These are phyloP conservation scores for Cichlasoma orientale DNA, from an alignment of 2,797 vertebrate genomes.

Conservation along the genomic window DNA sequence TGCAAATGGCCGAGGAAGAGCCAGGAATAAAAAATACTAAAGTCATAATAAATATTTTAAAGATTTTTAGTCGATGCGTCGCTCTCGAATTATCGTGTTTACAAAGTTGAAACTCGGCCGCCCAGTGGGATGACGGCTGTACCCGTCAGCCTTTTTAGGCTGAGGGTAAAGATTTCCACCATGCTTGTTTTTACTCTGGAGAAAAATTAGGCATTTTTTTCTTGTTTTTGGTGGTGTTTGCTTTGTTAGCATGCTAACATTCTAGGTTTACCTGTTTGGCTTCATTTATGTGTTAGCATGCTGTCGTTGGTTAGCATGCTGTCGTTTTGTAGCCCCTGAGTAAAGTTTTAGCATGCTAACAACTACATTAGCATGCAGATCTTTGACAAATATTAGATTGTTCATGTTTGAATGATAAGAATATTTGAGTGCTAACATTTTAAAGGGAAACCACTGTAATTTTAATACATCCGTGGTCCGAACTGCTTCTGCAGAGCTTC, in stretches of 20 bases:
- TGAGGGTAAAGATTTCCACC: background rate
- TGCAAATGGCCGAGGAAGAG: too few species aligned
- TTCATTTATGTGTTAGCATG: too few species aligned
- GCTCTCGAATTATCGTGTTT: too few species aligned
- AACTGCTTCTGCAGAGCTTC: background rate
- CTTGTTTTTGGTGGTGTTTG: background rate
- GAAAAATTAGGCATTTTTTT: background rate
- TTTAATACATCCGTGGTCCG: background rate
- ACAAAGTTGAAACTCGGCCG: too few species aligned
- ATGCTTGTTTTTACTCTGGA: background rate
- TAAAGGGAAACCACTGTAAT: background rate
- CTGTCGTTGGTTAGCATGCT: conserved; percentile 28
- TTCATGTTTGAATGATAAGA: background rate
- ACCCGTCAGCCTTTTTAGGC: too few species aligned
- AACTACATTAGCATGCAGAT: conserved; percentile 37
- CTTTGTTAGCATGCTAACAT: background rate
- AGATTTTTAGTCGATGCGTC: too few species aligned
- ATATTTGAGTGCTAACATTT: background rate
- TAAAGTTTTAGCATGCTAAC: conserved; percentile 46
- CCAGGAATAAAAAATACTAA: too few species aligned
- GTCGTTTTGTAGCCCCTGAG: conserved; percentile 49
- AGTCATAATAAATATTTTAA: too few species aligned
- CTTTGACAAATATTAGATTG: background rate
- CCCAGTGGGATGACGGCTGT: too few species aligned
- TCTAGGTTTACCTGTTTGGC: too few species aligned